Base-by-base conservation (phyloP, 2,888 invertebrate genomes). In the Dryadula phaetusa region DNA sequence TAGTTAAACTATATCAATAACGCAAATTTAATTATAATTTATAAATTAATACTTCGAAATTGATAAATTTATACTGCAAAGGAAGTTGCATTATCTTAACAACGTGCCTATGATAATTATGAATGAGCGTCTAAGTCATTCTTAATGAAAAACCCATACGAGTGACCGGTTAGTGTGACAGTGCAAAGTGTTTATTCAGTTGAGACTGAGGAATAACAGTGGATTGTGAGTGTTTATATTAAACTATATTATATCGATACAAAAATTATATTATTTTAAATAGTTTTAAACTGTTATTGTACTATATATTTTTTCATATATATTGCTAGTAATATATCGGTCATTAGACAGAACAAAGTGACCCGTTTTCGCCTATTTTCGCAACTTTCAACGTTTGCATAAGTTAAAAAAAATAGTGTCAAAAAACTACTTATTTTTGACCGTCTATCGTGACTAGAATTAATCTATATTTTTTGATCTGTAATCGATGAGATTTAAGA, bases 61-160 rank as follows among this genome's bases (percentile, higher is more conserved):
- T 37, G 65, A 65, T 64, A 69, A 64, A 42, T 22, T 49, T 28
- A 22, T 62, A 62, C 25, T 58, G 73, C 67, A 74, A 72, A 77
- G 77, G 79, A 81, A 81, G 74, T 78, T 75, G 74, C 75, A 78
- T 73, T 84, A 83, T 85, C 80, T 71, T 22, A 47, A 63, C 65
- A 73, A 44, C 52, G 22, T 66, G 69, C 12, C 47, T 25, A 10
- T 12, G 37, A 40, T 37, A 62, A 40, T 16, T 25, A 34, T 62
- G 62, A 62, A 62, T 52, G 62, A 37, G 16, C 47, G 37, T 6
- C 37, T 37, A 40, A 37, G 62, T 25, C 62, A 62, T 62, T 62
- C 62, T 22, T 49, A 18, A 37, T 37, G 25, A 4, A 49, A 62
- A 25, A 37, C 16, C 18, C 37, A 37, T 52, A n/a, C 20, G 25